A percentile compares a stretch with the other conserved stretches of the same genome.
These are phyloP conservation scores for Crioceris asparagi DNA, from an alignment of 2,888 invertebrate genomes.

Conservation along the genomic window DNA sequence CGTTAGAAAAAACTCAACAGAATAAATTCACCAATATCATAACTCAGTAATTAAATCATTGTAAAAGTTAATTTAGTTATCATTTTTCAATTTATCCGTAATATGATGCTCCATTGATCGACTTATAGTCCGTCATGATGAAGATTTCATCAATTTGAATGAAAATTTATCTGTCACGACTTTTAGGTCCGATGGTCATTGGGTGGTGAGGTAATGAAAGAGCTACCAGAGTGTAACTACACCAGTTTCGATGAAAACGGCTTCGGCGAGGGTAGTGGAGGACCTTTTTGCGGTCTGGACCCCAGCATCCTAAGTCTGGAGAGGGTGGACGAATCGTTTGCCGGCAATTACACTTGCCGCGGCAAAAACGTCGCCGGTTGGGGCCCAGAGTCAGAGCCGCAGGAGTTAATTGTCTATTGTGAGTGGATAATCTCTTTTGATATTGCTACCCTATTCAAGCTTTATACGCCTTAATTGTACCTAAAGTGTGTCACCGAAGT, in stretches of 20 bases:
- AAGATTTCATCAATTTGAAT: too few relatives aligned
- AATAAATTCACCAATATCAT: too few relatives aligned
- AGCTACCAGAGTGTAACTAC: constrained; percentile 69
- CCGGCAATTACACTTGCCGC: constrained; percentile 89
- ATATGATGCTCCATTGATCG: too few relatives aligned
- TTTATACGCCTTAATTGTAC: too few relatives aligned
- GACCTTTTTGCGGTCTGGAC: constrained; percentile 72
- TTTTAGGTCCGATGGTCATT: constrained; percentile 63
- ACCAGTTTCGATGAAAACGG: constrained; percentile 33
- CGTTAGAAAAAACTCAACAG: too few relatives aligned
- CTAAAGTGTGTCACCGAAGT: too few relatives aligned
- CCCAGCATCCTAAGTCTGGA: constrained; percentile 76
- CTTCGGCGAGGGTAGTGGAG: constrained; percentile 38
- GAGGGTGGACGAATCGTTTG: constrained; percentile 77
- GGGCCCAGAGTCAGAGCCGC: constrained; percentile 68
- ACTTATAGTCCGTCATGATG: too few relatives aligned
- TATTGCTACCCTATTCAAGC: too few relatives aligned
- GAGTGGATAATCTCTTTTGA: too few relatives aligned
- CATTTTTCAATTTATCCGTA: too few relatives aligned
- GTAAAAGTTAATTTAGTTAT: too few relatives aligned
- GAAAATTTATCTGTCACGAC: constrained; percentile 1
- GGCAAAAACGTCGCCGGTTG: constrained; percentile 84
- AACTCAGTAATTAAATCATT: too few relatives aligned
- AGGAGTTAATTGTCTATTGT: constrained; percentile 75
- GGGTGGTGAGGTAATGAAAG: constrained; percentile 71